Evolutionary conservation across 2,797 vertebrate genomes (phyloP).

Genomic region (Pteronotus mesoamericanus): DNA sequence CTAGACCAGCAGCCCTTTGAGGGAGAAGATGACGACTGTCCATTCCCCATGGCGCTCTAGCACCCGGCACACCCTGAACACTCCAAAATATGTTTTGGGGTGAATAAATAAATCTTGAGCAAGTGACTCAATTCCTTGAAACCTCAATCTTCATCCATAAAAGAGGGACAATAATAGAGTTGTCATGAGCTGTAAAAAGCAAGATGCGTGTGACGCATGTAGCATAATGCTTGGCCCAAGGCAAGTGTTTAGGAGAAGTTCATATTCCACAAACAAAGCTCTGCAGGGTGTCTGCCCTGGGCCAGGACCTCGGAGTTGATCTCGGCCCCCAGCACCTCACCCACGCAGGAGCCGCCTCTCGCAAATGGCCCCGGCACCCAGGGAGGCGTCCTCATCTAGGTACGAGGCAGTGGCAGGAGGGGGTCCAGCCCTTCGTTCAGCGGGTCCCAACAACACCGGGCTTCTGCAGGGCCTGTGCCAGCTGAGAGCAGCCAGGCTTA

Average conservation of each 20-base stretch:
- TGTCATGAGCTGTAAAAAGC: background rate
- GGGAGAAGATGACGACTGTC: background rate
- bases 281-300: background rate
- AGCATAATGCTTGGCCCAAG: background rate
- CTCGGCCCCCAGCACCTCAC: background rate
- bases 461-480: background rate
- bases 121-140: background rate
- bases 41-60: fast-evolving
- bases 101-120: background rate
- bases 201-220: background rate
- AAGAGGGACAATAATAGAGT: background rate
- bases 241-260: background rate
- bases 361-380: background rate
- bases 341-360: background rate
- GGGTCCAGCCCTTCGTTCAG: background rate
- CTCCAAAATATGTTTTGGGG: background rate
- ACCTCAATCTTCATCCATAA: background rate
- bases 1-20: background rate
- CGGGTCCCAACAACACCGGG: background rate
- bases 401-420: fast-evolving
- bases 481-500: background rate
- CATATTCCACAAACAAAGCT: background rate
- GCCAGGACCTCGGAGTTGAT: background rate
- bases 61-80: background rate
- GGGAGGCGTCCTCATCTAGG: background rate